Evolutionary conservation across 2,113 vertebrate genomes (phyloP), one percentile per base, ranked within the genome.

Genomic region (Cephalopterus ornatus): DNA sequence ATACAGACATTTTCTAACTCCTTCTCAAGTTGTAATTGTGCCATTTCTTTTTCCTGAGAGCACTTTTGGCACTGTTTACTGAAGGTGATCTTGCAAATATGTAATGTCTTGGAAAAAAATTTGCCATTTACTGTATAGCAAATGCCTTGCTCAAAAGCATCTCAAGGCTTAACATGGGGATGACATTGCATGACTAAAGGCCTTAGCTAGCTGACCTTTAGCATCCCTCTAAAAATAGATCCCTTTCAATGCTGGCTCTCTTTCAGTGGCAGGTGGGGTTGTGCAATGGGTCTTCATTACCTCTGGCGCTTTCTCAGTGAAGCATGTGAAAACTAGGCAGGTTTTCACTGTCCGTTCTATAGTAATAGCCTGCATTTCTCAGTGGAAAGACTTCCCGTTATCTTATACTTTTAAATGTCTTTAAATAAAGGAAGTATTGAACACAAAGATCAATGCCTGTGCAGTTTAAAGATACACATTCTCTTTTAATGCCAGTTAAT

Each of bases 141-240:
- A 82, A 72, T 22, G 21, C 74, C 83, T 88, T 49, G 56, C 61
- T 92, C 76, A 61, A 37, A 91, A 87, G 77, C 80, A 84, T 91
- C 79, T 89, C 26, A 4, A 61, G 91, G 53, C 50, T 81, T 35
- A 47, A 32, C 4, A 1, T 50, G 77, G 18, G 52, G 89, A 68
- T 96, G 88, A 72, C 49, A 56, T 39, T 78, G 88, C 88, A 70
- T 28, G 59, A 50, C 71, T 63, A 12, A 73, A 93, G 89, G 84
- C 84, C 88, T 92, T 4, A 49, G 75, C 77, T 67, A 46, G 52
- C 56, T 98, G 93, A 97, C 94, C 95, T 97, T 88, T 94, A 83
- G 66, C 90, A 95, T 93, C 58, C 85, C 92, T 93, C 92, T 78
- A 96, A 89, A 97, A 97, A 97, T 97, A 97, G 76, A 59, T 93